Percentiles rank a stretch among this genome's conserved stretches.
These are phyloP conservation scores for Bombus pyrosoma DNA, from an alignment of 1,140 invertebrate species.

Conservation along the genomic window DNA sequence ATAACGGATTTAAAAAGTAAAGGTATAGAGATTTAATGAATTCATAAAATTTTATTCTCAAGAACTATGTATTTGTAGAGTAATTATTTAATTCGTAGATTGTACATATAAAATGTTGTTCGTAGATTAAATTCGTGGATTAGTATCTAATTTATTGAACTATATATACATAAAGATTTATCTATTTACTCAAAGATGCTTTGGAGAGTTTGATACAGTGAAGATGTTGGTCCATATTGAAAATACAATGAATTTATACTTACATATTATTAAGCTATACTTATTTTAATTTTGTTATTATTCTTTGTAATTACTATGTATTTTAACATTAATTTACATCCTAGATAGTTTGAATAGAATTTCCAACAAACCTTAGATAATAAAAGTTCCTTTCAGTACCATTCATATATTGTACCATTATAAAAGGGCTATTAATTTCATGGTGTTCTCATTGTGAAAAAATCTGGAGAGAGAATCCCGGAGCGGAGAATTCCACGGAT, in stretches of 20 bases:
- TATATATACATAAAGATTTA: too few relatives aligned
- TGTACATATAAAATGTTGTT: too few relatives aligned
- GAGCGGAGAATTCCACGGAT: constrained; percentile 34
- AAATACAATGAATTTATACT: background rate
- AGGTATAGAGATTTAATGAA: background rate
- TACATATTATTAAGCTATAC: background rate
- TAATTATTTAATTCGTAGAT: too few relatives aligned
- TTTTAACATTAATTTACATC: too few relatives aligned
- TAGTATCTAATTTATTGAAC: too few relatives aligned
- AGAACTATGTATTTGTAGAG: background rate
- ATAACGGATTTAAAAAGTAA: background rate
- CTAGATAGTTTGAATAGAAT: background rate
- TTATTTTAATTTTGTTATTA: background rate
- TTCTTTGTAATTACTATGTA: too few relatives aligned
- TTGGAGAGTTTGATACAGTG: background rate
- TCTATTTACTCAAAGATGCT: background rate
- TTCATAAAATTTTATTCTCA: background rate
- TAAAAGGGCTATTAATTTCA: background rate
- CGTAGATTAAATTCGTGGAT: too few relatives aligned
- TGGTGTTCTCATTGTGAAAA: background rate
- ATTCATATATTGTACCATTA: background rate
- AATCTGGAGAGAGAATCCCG: background rate
- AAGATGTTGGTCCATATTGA: background rate
- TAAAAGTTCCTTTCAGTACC: background rate
- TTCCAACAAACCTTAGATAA: background rate